Evolutionary conservation across 1,140 invertebrate species (phyloP), one percentile per base, ranked within the genome.

Genomic region (Drosophila trapezifrons): DNA sequence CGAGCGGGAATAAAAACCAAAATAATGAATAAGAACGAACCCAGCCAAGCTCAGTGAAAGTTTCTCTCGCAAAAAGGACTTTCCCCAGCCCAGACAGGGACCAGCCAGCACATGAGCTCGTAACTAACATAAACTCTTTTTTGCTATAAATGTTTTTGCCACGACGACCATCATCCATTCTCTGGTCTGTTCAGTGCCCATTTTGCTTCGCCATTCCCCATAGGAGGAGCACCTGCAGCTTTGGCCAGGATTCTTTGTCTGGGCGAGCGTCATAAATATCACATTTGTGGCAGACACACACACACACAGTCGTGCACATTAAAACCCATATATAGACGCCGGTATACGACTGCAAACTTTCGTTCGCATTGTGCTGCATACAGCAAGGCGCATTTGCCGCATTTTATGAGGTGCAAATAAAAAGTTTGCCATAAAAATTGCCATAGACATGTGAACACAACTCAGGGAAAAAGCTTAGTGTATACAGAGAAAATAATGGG

Each of bases 321-420:
- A 29, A 70, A 56, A 46, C 15, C 38, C 45, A 29, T 18, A 42
- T 12, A 42, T 49, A 32, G 49, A 60, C 56, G 47, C 38, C 42
- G 55, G 46, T 51, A 73, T 77, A 64, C 47, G 59, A 64, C 60
- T 66, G 35, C 20, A 69, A 69, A 69, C 60, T 69, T 76, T 40
- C 45, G 84, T 83, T 70, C 57, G 79, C 71, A 79, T 83, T 89
- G 80, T 89, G 84, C 64, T 89, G 84, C 84, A 89, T 89, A 85
- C 60, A 69, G 65, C 80, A 58, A 25, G 67, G 84, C 77, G 80
- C 82, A 89, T 89, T 89, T 84, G 77, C 71, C 78, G 80, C 83
- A 71, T 89, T 76, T 89, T 89, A 89, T 90, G 85, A 89, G 85
- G 85, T 90, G 85, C 80, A 89, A 89, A 89, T 89, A 89, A 89